These are phyloP conservation scores for Penaeus chinensis DNA, from an alignment of 1,140 invertebrate genomes.

Conservation along the genomic window DNA sequence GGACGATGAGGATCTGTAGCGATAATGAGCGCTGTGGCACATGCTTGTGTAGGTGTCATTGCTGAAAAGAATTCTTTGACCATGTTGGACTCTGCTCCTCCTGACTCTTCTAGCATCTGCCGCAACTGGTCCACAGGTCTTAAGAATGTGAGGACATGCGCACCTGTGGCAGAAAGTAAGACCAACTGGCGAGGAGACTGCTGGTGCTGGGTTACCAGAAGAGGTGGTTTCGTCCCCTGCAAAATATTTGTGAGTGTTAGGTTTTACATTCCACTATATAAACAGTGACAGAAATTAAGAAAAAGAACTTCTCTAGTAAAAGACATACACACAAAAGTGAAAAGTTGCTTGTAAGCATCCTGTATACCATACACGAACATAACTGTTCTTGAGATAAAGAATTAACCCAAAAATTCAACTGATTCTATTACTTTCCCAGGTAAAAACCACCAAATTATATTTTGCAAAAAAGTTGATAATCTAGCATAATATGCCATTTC, in stretches of 20 bases:
- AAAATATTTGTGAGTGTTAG: conserved; percentile 50
- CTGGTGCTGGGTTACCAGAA: conserved; percentile 81
- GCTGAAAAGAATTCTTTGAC: conserved; percentile 88
- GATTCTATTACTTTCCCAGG: too few species aligned
- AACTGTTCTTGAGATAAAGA: too few species aligned
- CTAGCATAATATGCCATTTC: too few species aligned
- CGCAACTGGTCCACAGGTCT: conserved; percentile 81
- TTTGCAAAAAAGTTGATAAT: too few species aligned
- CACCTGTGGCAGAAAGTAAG: conserved; percentile 83
- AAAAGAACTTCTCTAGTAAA: too few species aligned
- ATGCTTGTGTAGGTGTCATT: conserved; percentile 86
- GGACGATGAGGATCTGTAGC: conserved; percentile 80
- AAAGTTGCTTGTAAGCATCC: too few species aligned
- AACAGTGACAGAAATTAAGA: too few species aligned
- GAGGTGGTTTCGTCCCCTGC: conserved; percentile 72
- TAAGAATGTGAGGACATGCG: conserved; percentile 84
- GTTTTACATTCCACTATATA: too few species aligned
- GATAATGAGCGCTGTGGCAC: conserved; percentile 86
- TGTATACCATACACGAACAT: too few species aligned
- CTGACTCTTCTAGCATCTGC: conserved; percentile 82
- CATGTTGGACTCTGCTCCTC: conserved; percentile 85
- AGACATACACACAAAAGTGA: too few species aligned
- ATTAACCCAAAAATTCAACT: too few species aligned
- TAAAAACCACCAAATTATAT: too few species aligned
- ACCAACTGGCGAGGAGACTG: conserved; percentile 82